phyloP scores from a whole-genome alignment of 2,113 vertebrate genomes.

The Lagopus muta region DNA sequence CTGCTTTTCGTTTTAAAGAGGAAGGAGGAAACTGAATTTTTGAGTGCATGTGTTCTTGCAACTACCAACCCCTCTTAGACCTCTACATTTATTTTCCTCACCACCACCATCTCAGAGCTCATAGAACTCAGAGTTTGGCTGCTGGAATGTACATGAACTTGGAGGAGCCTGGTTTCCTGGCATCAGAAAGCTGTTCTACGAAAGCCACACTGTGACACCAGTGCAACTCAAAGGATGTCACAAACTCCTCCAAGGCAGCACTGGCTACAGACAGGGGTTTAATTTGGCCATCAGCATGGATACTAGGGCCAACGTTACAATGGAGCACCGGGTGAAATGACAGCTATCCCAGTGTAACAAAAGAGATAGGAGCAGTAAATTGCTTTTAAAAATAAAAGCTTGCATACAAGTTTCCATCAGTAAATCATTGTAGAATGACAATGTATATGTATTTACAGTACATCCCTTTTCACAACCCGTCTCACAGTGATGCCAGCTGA shows the following conservation, averaged over 20 bases:
- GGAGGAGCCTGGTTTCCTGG: fast-evolving
- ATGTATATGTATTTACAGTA: background rate
- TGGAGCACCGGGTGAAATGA: background rate
- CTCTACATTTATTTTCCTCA: background rate
- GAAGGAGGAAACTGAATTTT: background rate
- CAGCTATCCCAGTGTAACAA: background rate
- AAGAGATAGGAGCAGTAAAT: background rate
- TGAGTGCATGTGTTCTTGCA: background rate
- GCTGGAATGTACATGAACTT: background rate
- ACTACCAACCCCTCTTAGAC: background rate
- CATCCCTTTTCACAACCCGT: background rate
- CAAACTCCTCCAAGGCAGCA: background rate
- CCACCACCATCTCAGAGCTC: background rate
- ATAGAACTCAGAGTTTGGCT: background rate
- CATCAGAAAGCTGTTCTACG: background rate
- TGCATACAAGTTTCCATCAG: background rate
- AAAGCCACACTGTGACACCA: background rate
- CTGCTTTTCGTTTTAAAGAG: background rate
- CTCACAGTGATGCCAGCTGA: background rate
- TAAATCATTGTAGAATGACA: background rate
- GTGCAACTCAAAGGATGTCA: background rate
- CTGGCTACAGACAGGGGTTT: background rate
- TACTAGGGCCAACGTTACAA: background rate
- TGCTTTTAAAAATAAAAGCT: background rate
- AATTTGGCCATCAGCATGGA: background rate